Percentiles rank a stretch among this genome's conserved stretches.
Conservation (phyloP, 1,140 invertebrate species). For the Cotesia glomerata region DNA sequence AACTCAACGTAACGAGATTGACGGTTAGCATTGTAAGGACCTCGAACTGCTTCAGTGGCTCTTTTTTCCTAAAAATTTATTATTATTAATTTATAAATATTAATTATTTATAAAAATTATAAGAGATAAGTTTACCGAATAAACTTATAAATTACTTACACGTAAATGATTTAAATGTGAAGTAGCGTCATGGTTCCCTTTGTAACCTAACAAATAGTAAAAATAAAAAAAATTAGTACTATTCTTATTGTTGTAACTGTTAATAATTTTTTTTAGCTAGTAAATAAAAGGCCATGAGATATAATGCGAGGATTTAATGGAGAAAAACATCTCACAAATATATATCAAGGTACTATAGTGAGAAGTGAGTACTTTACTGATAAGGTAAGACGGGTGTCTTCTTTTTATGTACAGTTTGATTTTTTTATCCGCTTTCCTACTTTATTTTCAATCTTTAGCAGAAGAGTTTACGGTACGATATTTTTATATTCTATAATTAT, state of each 20-base stretch:
- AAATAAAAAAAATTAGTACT: constrained; percentile 39
- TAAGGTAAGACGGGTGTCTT: constrained; percentile 9
- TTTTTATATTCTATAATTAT: no score
- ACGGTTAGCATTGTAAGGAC: constrained; percentile 87
- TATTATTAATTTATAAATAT: constrained; percentile 3
- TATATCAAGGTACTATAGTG: no score
- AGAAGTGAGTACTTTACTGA: background rate
- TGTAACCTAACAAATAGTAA: constrained; percentile 57
- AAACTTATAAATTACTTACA: constrained; percentile 49
- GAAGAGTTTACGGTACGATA: no score
- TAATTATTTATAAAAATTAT: background rate
- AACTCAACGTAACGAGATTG: constrained; percentile 90
- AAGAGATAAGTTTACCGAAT: constrained; percentile 21
- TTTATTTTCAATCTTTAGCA: background rate
- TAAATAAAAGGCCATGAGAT: constrained; percentile 23
- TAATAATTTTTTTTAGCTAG: constrained; percentile 8
- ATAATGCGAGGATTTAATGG: constrained; percentile 24
- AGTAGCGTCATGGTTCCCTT: constrained; percentile 55
- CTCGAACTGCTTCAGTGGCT: constrained; percentile 70
- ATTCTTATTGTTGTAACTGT: background rate
- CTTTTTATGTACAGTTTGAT: background rate
- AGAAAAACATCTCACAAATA: no score
- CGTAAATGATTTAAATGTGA: constrained; percentile 31
- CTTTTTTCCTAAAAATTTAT: constrained; percentile 68
- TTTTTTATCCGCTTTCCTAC: background rate